A percentile compares a stretch with the other conserved stretches of the same genome.
phyloP scores from a whole-genome alignment of 1,140 invertebrate genomes.

The Cephus cinctus region DNA sequence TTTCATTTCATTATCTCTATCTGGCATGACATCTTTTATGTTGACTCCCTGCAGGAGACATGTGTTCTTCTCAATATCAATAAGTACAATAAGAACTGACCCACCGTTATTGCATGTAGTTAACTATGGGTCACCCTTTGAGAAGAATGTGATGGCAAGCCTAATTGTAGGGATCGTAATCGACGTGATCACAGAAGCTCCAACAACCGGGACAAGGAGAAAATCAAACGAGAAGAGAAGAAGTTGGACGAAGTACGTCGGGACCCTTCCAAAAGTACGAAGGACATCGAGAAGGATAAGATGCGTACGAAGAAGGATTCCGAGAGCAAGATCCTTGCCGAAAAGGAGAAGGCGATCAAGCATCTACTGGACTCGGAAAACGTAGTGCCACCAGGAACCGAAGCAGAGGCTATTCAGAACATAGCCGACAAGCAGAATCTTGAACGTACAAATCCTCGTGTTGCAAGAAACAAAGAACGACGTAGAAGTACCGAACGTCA shows the following conservation, averaged over 20 bases:
- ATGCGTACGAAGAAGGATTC: slow-evolving; percentile 43
- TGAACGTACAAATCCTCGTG: slow-evolving; percentile 25
- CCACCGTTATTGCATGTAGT: too few relatives aligned
- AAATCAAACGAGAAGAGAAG: slow-evolving; percentile 34
- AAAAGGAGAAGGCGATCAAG: slow-evolving; percentile 54
- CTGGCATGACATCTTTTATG: too few relatives aligned
- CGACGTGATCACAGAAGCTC: slow-evolving; percentile 24
- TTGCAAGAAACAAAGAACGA: slow-evolving; percentile 25
- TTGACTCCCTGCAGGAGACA: too few relatives aligned
- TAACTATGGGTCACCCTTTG: too few relatives aligned
- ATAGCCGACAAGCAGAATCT: slow-evolving; percentile 40
- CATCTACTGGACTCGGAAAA: slow-evolving; percentile 49
- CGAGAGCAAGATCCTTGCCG: slow-evolving; percentile 49
- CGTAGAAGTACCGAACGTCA: slow-evolving; percentile 32
- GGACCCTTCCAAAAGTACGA: slow-evolving; percentile 49
- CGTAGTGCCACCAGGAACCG: slow-evolving; percentile 52
- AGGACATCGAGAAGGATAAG: slow-evolving; percentile 52
- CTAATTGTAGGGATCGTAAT: slow-evolving; percentile 21
- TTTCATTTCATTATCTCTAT: too few relatives aligned
- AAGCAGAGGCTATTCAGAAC: slow-evolving; percentile 46
- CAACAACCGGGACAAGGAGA: slow-evolving; percentile 26
- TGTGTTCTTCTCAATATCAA: too few relatives aligned
- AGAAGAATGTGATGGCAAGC: slow-evolving; percentile 10
- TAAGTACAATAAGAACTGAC: too few relatives aligned
- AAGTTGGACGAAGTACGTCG: slow-evolving; percentile 39